Base-by-base conservation (phyloP, 2,888 invertebrate genomes). In the Eurytoma adleriae region DNA sequence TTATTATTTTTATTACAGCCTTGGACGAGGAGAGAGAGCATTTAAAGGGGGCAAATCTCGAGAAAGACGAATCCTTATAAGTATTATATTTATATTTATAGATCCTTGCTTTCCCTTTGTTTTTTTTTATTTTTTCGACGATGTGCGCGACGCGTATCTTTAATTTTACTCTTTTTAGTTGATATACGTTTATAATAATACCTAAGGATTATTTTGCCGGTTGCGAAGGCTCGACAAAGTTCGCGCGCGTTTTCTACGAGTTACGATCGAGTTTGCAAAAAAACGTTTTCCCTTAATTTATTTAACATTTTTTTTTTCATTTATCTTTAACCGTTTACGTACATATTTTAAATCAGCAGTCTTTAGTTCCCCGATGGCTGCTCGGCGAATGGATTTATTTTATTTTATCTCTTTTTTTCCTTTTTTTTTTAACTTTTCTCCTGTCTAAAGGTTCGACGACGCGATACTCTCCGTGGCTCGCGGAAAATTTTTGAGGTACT, bases 321-420 rank as follows among this genome's bases (percentile, higher is more conserved):
- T 40, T 40, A 40, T 40, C 7, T 40, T 56, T n/a, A 75, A 57
- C 57, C 16, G 56, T 74, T 81, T 59, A 75, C 70, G 74, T 69
- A 71, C 61, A 69, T 75, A 70, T 79, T 71, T 79, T 40, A 69
- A 70, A 20, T 78, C 73, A 78, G 78, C 78, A 82, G 82, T 80
- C 78, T 80, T 82, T 70, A 82, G 69, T 82, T 80, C 69, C 73
- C 78, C 80, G 80, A 80, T 82, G 78, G 80, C 78, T 82, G 78
- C 80, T 80, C 75, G 72, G 71, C 68, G 79, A 81, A 81, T 78
- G 68, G 27, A 40, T 78, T 71, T 30, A 70, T 67, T 40, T 66
- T 69, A 66, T 27, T 56, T 54, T 73, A 18, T 3, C 56, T 27
- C 20, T 20, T 50, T 61, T 50, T 50, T 40, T 4, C 40, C 5